phyloP scores from a whole-genome alignment of 2,797 vertebrate species.

The Setipinna tenuifilis region DNA sequence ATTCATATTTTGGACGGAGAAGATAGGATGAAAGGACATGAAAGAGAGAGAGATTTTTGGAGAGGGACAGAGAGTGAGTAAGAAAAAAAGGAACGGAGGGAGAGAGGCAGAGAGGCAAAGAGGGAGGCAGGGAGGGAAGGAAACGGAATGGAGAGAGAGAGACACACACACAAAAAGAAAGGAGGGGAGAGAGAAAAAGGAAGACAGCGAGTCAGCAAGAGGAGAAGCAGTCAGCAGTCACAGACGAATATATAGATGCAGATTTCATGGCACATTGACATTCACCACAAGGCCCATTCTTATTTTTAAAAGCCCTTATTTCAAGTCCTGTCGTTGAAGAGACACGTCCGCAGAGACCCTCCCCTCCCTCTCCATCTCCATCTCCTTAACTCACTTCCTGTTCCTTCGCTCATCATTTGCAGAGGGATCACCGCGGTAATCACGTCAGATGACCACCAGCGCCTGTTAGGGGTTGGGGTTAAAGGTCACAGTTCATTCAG shows the following conservation, averaged over 20 bases:
- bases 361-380: too few species aligned
- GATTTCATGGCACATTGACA: neutral
- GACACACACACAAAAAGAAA: too few species aligned
- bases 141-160: neutral
- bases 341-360: too few species aligned
- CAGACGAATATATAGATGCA: neutral
- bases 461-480: neutral
- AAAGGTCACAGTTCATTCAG: neutral
- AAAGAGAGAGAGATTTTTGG: neutral
- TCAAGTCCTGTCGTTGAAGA: too few species aligned
- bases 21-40: neutral
- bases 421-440: too few species aligned
- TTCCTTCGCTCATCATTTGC: too few species aligned
- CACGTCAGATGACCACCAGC: too few species aligned
- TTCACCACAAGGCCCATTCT: neutral
- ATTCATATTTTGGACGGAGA: slow-evolving; percentile 1
- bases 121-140: neutral
- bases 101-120: neutral
- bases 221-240: neutral
- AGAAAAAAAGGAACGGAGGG: neutral
- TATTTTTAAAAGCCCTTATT: neutral
- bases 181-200: neutral
- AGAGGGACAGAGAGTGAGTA: neutral
- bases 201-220: neutral
- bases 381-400: too few species aligned